Percentiles rank a stretch among this genome's conserved stretches.
Conservation (phyloP, 2,888 invertebrate species). For the Agonopterix alstromeriana region DNA sequence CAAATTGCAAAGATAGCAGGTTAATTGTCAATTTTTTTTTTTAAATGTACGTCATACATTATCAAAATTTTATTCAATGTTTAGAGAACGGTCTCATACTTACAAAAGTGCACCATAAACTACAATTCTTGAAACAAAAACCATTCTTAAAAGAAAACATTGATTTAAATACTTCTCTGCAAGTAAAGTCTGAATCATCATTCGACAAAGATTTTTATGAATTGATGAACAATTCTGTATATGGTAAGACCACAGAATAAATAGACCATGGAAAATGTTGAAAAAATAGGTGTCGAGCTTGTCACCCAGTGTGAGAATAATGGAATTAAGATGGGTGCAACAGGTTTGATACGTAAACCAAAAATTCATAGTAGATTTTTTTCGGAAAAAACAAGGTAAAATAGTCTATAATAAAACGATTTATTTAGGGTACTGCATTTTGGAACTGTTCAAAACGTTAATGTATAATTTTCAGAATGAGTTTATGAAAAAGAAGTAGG, state of each 20-base stretch:
- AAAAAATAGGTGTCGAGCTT: slow-evolving; percentile 27
- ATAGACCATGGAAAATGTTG: slow-evolving; percentile 33
- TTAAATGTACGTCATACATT: slow-evolving; percentile 8
- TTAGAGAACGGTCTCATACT: neutral
- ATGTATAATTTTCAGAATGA: neutral
- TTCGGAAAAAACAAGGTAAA: neutral
- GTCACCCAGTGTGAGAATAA: slow-evolving; percentile 27
- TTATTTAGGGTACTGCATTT: neutral
- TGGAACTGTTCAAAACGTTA: neutral
- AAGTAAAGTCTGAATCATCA: slow-evolving; percentile 23
- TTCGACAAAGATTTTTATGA: slow-evolving; percentile 45
- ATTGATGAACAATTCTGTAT: slow-evolving; percentile 39
- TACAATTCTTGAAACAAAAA: slow-evolving; percentile 33
- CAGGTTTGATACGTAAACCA: slow-evolving; percentile 7
- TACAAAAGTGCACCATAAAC: neutral
- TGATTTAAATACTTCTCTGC: slow-evolving; percentile 34
- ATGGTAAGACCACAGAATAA: too few species aligned
- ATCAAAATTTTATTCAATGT: slow-evolving; percentile 7
- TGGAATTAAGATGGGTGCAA: slow-evolving; percentile 18
- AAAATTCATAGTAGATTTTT: neutral
- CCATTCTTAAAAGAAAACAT: slow-evolving; percentile 38
- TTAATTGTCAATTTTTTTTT: too few species aligned
- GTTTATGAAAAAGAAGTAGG: neutral
- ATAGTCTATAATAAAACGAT: neutral
- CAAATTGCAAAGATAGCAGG: neutral